These are phyloP conservation scores for Contarinia nasturtii DNA, from an alignment of 1,140 invertebrate species.

Conservation along the genomic window DNA sequence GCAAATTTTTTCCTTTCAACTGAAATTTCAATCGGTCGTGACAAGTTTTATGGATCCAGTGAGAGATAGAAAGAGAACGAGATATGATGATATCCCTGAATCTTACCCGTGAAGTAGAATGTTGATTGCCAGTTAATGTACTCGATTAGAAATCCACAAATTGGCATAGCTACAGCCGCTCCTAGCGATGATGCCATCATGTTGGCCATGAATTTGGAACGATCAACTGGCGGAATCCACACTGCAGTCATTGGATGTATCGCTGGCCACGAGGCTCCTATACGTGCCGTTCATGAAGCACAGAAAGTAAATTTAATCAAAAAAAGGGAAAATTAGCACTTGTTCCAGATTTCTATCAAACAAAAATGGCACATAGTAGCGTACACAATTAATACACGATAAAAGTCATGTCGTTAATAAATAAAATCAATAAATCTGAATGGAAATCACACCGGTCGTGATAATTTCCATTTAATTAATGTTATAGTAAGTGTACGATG, in stretches of 20 bases:
- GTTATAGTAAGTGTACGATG: background rate
- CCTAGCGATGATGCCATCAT: conserved; percentile 76
- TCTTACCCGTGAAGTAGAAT: conserved; percentile 61
- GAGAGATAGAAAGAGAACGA: too few relatives aligned
- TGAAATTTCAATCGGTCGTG: too few relatives aligned
- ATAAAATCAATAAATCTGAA: background rate
- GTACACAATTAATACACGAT: too few relatives aligned
- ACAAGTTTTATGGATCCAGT: too few relatives aligned
- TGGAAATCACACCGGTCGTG: background rate
- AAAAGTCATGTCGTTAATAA: too few relatives aligned
- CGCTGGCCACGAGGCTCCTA: conserved; percentile 73
- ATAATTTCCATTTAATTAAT: background rate
- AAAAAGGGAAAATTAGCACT: too few relatives aligned
- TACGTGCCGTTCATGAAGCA: too few relatives aligned
- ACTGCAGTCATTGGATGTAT: conserved; percentile 75
- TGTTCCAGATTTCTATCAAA: too few relatives aligned
- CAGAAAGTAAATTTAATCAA: background rate
- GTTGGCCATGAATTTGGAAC: conserved; percentile 70
- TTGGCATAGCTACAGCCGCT: conserved; percentile 63
- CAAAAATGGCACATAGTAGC: too few relatives aligned
- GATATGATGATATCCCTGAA: background rate
- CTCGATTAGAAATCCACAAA: conserved; percentile 59
- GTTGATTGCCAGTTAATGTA: conserved; percentile 66
- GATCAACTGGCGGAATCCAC: conserved; percentile 79
- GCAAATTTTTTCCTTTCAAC: too few relatives aligned